Conservation (phyloP, 2,113 vertebrate genomes). For the Romanogobio albipinnatus region DNA sequence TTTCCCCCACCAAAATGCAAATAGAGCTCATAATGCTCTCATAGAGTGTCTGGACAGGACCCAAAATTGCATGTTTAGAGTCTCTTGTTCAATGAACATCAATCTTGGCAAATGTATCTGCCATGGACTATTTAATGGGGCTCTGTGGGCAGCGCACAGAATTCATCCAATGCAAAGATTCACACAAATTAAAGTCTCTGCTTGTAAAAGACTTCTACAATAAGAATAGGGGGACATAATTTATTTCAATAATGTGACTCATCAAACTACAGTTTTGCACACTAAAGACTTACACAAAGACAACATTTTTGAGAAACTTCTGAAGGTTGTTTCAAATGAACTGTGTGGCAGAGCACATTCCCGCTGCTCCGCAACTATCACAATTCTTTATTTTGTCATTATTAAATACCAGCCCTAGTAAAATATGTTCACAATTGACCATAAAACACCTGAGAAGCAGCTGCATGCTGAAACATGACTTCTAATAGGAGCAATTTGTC, state of each 20-base stretch:
- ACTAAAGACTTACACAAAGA: not conserved
- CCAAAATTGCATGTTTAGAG: not conserved
- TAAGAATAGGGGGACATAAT: not conserved
- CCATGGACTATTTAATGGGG: not conserved
- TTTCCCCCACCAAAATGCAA: not conserved
- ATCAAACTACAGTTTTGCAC: not conserved
- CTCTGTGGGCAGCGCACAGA: not conserved
- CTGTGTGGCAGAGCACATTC: not conserved
- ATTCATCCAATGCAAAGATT: not conserved
- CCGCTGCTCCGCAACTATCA: not conserved
- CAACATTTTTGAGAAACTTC: not conserved
- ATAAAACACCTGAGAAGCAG: slow-evolving; percentile 37
- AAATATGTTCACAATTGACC: slow-evolving; percentile 28
- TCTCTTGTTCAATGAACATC: not conserved
- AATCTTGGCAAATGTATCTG: not conserved
- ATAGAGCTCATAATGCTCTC: not conserved
- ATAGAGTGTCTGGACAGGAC: not conserved
- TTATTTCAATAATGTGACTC: not conserved
- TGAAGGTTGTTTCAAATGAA: not conserved
- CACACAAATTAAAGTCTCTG: not conserved
- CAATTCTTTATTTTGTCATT: slow-evolving; percentile 20
- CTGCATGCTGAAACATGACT: slow-evolving; percentile 27
- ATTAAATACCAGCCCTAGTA: slow-evolving; percentile 26
- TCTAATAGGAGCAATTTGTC: slow-evolving; percentile 42
- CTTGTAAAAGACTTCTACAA: not conserved